Base-by-base conservation (phyloP, 1,140 invertebrate species). In the Pomacea maculata region DNA sequence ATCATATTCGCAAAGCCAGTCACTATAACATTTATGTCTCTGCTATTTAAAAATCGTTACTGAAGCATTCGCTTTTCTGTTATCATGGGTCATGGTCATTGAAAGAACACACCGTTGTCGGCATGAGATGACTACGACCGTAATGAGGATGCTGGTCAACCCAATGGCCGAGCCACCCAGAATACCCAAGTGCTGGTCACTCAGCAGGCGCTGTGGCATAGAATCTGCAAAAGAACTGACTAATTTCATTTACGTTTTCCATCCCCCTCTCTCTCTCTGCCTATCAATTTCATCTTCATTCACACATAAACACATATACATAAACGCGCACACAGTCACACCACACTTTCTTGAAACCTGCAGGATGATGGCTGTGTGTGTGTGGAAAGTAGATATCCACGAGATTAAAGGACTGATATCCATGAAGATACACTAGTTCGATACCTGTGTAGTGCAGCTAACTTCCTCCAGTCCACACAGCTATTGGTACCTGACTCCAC, bases 101-200 rank as follows among this genome's bases (percentile, higher is more conserved):
- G 14, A 3, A 19, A 71, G 12, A 25, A 21, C 29, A 64, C 68
- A 80, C 80, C 80, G 75, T 70, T 81, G 80, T 76, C 72, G 77
- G 25, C 64, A 72, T 25, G 71, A 54, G 34, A 81, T 78, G 57
- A 81, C 68, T 10, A 76, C 34, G 55, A 81, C 71, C 10, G 80
- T 81, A 64, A 81, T 65, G 55, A 81, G 29, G 19, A 81, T 81
- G 52, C 80, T 77, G 52, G 80, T 81, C 25, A 81, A 65, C 29
- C 80, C 80, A 34, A 81, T 81, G 14, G 65, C 65, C 25, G 74
- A 68, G 15, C 80, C 80, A 25, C 80, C 80, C 8, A 81, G 74
- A 55, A 81, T 81, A 15, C 80, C 80, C 0, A 81, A 67, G 61
- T 81, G 80, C 45, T 81, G 80, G 25, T 81, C 80, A 64, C 74